Evolutionary conservation across 64 coral and sea anemone species (phyloP).

Genomic region (Porites lutea): DNA sequence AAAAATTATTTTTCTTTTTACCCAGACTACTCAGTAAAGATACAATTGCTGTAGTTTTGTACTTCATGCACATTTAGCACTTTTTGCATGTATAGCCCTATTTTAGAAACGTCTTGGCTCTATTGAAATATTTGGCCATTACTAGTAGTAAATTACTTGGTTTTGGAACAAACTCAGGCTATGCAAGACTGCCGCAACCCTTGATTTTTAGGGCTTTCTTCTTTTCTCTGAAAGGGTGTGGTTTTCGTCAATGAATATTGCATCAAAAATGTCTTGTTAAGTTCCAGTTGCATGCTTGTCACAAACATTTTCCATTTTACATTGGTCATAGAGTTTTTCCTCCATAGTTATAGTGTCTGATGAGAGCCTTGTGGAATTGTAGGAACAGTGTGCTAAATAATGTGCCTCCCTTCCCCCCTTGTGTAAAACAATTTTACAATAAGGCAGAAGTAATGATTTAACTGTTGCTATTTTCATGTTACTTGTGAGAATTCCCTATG

Average conservation of each 20-base stretch:
- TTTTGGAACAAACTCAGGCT: conserved; percentile 37
- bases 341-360: not conserved
- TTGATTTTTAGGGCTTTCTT: conserved; percentile 4
- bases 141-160: not conserved
- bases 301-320: not conserved
- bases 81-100: too few relatives aligned
- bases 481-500: too few relatives aligned
- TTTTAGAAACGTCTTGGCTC: too few relatives aligned
- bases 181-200: conserved; percentile 39
- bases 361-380: not conserved
- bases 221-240: conserved; percentile 12
- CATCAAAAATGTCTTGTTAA: conserved; percentile 16
- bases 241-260: conserved; percentile 29
- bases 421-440: too few relatives aligned
- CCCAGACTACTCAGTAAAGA: too few relatives aligned
- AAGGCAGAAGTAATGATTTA: too few relatives aligned
- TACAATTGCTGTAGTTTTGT: too few relatives aligned
- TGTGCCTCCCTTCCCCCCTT: too few relatives aligned
- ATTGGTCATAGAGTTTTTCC: not conserved
- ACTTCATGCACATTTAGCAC: too few relatives aligned
- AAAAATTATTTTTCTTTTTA: too few relatives aligned
- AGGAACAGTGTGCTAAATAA: not conserved
- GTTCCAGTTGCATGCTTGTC: not conserved
- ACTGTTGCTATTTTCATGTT: too few relatives aligned
- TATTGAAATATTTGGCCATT: not conserved